phyloP scores from a whole-genome alignment of 2,888 invertebrate genomes.

The Pilophorus perplexus region DNA sequence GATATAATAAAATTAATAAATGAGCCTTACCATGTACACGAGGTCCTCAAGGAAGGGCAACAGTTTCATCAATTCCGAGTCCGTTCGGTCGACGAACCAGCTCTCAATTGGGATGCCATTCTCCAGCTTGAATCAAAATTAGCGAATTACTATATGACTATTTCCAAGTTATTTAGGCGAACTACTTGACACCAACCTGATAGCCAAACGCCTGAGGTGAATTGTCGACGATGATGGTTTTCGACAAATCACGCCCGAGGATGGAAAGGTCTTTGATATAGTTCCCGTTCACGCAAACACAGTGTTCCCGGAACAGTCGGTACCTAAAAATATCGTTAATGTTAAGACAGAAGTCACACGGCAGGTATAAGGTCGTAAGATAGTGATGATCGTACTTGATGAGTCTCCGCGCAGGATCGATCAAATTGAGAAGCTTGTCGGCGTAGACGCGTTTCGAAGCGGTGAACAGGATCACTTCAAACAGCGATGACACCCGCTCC shows the following conservation, averaged over 20 bases:
- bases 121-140: slow-evolving; percentile 67
- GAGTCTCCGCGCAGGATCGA: slow-evolving; percentile 84
- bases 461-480: slow-evolving; percentile 93
- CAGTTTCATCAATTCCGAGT: slow-evolving; percentile 85
- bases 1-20: slow-evolving; percentile 45
- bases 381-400: slow-evolving; percentile 70
- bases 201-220: slow-evolving; percentile 92
- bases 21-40: slow-evolving; percentile 66
- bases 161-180: slow-evolving; percentile 15
- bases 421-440: slow-evolving; percentile 83
- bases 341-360: background rate
- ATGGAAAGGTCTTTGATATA: slow-evolving; percentile 95
- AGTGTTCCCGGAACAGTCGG: slow-evolving; percentile 91
- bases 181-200: slow-evolving; percentile 57
- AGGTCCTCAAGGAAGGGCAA: slow-evolving; percentile 87
- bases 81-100: slow-evolving; percentile 90
- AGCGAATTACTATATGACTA: slow-evolving; percentile 23
- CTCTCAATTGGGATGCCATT: slow-evolving; percentile 97
- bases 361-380: background rate
- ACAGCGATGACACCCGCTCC: slow-evolving; percentile 78
- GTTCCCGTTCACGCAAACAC: slow-evolving; percentile 91
- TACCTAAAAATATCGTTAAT: too few species aligned
- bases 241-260: slow-evolving; percentile 84
- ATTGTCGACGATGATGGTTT: slow-evolving; percentile 83
- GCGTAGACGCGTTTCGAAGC: slow-evolving; percentile 95